A percentile compares a stretch with the other conserved stretches of the same genome.
Conservation (phyloP, 2,797 vertebrate species). For the Ceryle rudis region DNA sequence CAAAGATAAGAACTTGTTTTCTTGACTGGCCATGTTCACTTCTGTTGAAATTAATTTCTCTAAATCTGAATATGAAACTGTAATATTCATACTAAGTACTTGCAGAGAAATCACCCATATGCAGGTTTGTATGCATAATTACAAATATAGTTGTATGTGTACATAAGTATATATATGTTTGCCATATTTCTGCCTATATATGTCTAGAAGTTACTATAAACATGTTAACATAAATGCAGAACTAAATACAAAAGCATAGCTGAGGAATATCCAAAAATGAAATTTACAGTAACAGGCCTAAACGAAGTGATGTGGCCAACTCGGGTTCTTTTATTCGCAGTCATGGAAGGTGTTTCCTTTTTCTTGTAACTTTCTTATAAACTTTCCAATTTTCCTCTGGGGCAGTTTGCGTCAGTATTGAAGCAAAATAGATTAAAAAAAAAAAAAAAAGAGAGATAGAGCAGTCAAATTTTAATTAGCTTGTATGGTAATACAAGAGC, state of each 20-base stretch:
- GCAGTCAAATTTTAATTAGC: background rate
- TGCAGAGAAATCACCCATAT: background rate
- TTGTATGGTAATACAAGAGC: background rate
- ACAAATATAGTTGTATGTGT: background rate
- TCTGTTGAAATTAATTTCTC: background rate
- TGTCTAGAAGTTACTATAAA: background rate
- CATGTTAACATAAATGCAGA: background rate
- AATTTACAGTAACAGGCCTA: background rate
- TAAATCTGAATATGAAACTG: background rate
- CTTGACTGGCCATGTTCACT: background rate
- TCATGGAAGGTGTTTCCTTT: background rate
- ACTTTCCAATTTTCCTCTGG: background rate
- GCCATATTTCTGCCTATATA: background rate
- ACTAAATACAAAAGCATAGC: background rate
- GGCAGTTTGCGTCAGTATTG: background rate
- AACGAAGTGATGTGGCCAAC: background rate
- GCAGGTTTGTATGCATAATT: background rate
- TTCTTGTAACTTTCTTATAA: background rate
- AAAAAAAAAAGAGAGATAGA: background rate
- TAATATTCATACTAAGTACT: background rate
- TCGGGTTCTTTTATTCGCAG: background rate
- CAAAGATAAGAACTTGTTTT: background rate
- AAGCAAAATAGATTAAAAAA: background rate
- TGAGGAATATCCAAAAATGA: background rate
- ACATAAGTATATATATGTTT: background rate